Base-by-base conservation (phyloP, 2,797 vertebrate species). In the Nannoperca obscura region DNA sequence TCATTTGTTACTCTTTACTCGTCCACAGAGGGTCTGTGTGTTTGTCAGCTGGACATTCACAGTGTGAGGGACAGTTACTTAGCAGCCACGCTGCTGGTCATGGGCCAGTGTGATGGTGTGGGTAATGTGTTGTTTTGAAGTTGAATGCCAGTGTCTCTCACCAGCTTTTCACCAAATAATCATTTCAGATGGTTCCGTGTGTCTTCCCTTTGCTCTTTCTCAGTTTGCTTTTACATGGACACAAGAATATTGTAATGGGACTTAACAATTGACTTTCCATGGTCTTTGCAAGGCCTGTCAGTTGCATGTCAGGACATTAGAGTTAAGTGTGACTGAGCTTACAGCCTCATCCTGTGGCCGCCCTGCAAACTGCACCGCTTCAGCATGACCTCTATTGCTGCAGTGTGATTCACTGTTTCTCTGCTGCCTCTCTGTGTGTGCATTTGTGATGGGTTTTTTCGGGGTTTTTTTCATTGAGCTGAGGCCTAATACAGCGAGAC, bases 401-500 rank as follows among this genome's bases (percentile, higher is more conserved):
- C 88, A 80, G 78, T 50, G 70, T 75, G 76, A 81, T 71, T 83
- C 75, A 64, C 38, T 14, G 65, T 42, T 47, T 61, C 59, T 71
- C 61, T 44, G 52, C 76, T 52, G 60, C 54, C 7, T 8, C 66
- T 34, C 50, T 65, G 60, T 55, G 47, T 34, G 71, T 22, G 24
- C 58, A 36, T 83, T 52, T 76, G 54, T 66, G 80, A 60, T 70
- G 84, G 79, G 78, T 74, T 70, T 70, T 80, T 90, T 90, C n/a
- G n/a, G n/a, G n/a, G 24, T 27, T 85, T 80, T 91, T 91, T 86
- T 74, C 82, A 79, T 87, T 81, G 66, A 80, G 77, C 78, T 72
- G 76, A 76, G 78, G 70, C 76, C 81, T 70, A 69, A 91, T 74
- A 70, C 77, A 32, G 67, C 22, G 34, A 66, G 42, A 85, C 85